Evolutionary conservation across 1,140 invertebrate species (phyloP), one percentile per base, ranked within the genome.

Genomic region (Heliconius congener): DNA sequence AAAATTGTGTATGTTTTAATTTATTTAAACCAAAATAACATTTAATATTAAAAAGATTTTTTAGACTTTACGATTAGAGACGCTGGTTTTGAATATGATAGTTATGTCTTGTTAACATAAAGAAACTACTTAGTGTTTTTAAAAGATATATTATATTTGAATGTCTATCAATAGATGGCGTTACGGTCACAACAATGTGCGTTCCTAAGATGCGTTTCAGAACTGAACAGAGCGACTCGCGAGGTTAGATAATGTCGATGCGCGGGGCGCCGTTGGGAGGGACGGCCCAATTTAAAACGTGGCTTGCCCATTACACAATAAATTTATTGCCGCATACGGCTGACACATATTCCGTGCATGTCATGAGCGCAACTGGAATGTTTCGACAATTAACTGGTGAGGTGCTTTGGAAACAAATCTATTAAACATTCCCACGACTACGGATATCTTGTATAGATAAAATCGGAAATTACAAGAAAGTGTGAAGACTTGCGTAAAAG

Each of bases 251-350:
- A 90, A 90, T 90, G 85, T 87, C 83, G 82, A 89, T 90, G 90
- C 87, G 90, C 89, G 92, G 85, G 92, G 92, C 92, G 86, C 91
- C 87, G 79, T 87, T 86, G 91, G 92, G 90, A 93, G 91, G 87
- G 87, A 91, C 89, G 92, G 86, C 91, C 89, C 87, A 93, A 91
- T 94, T 93, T 87, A 86, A 88, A 91, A 85, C 87, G 86, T 87
- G 87, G 86, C 82, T 85, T 90, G 87, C 84, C 84, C 88, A 91
- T 94, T 92, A 92, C 89, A 92, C 91, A 92, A 94, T 93, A 89
- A 93, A 93, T 93, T 94, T 94, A 93, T 91, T 87, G 88, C 90
- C 87, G 89, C 87, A 90, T 90, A 86, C 88, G 86, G 84, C 88
- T 92, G 91, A 92, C 91, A 92, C 83, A 90, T 91, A 92, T 90